Evolutionary conservation across 2,113 vertebrate genomes (phyloP).

Genomic region (Crotalus viridis): DNA sequence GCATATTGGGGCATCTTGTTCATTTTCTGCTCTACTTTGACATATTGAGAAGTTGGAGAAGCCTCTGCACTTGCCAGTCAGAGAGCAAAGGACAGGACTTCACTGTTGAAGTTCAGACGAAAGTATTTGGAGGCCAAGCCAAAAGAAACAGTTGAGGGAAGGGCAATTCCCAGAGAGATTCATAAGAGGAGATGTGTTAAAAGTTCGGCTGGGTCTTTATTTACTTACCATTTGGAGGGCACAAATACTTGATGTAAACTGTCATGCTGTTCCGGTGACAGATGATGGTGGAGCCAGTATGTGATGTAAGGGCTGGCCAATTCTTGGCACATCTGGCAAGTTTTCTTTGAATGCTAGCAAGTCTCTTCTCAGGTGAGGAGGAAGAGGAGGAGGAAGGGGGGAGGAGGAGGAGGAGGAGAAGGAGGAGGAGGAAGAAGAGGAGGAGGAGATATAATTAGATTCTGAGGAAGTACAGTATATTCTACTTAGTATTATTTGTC

Average conservation of each 20-base stretch:
- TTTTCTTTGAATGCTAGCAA: neutral
- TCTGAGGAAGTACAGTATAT: neutral
- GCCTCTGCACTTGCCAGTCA: neutral
- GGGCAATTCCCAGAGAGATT: neutral
- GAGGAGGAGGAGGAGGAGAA: neutral
- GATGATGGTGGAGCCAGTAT: neutral
- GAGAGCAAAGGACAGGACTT: neutral
- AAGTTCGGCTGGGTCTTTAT: neutral
- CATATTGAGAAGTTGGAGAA: neutral
- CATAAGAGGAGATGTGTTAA: neutral
- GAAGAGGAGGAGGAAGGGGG: too few species aligned
- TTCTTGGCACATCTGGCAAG: neutral
- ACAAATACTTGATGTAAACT: neutral
- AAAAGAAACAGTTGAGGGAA: neutral
- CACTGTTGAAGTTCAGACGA: neutral
- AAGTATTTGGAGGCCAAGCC: neutral
- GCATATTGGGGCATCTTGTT: neutral
- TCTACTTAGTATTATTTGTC: neutral
- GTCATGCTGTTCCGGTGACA: neutral
- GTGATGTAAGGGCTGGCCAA: neutral
- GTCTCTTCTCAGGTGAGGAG: neutral
- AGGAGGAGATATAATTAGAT: neutral
- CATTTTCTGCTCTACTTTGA: neutral
- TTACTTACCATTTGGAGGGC: constrained; percentile 7
- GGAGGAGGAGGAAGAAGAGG: accelerated